Conservation (phyloP, 2,888 invertebrate species). For the Nomada flava region DNA sequence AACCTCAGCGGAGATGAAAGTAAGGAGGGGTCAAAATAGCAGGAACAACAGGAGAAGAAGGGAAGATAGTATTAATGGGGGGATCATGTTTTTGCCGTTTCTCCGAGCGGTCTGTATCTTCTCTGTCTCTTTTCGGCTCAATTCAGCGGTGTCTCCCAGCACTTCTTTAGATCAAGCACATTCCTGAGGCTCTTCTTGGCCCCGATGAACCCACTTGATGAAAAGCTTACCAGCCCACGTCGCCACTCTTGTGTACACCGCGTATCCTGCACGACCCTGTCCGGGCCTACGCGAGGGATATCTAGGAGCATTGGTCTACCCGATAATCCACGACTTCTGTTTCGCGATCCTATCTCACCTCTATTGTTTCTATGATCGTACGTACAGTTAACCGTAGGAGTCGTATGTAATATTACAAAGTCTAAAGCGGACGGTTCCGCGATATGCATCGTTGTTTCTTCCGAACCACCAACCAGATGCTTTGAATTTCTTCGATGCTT, state of each 20-base stretch:
- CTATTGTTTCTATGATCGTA: conserved; percentile 69
- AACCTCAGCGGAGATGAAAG: conserved; percentile 2
- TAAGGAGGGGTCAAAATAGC: conserved; percentile 41
- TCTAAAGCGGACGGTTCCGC: conserved; percentile 44
- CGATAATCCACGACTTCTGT: conserved; percentile 72
- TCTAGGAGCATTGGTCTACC: conserved; percentile 66
- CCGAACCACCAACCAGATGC: conserved; percentile 15
- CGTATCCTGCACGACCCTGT: conserved; percentile 61
- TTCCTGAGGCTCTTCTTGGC: conserved; percentile 75
- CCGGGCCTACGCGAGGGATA: conserved; percentile 64
- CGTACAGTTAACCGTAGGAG: conserved; percentile 55
- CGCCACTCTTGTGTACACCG: conserved; percentile 59
- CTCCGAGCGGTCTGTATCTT: conserved; percentile 26
- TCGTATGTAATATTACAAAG: conserved; percentile 62
- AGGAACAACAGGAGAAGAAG: conserved; percentile 33
- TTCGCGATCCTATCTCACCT: conserved; percentile 67
- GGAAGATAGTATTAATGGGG: conserved; percentile 55
- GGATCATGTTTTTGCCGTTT: conserved; percentile 76
- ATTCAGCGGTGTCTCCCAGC: conserved; percentile 65
- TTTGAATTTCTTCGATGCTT: conserved; percentile 47
- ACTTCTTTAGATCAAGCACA: conserved; percentile 74
- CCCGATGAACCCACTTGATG: conserved; percentile 83
- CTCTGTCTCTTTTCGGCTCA: conserved; percentile 58
- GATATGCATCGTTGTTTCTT: conserved; percentile 57
- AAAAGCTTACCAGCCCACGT: conserved; percentile 77